These are phyloP conservation scores for Dipodomys stephensi DNA, from an alignment of 2,113 vertebrate genomes.

Conservation along the genomic window DNA sequence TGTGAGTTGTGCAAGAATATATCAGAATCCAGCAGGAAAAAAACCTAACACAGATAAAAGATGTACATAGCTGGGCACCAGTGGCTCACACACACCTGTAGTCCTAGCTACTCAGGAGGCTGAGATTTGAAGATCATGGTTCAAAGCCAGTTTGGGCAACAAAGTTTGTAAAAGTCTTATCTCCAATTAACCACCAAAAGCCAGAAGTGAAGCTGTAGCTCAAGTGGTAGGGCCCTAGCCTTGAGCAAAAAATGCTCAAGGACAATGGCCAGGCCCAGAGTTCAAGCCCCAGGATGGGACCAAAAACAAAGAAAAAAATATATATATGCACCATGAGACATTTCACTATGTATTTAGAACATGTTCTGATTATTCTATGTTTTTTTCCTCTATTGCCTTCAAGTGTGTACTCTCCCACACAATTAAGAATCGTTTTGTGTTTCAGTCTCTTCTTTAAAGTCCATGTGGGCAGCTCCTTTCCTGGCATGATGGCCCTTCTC, in stretches of 20 bases:
- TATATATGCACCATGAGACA: neutral
- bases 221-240: no score
- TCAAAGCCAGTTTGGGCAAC: no score
- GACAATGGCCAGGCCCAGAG: no score
- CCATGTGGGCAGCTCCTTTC: neutral
- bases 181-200: no score
- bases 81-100: no score
- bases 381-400: constrained; percentile 46
- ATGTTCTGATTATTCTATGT: constrained; percentile 60
- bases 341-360: constrained; percentile 54
- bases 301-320: no score
- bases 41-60: neutral
- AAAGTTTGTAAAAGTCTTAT: no score
- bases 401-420: constrained; percentile 54
- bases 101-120: no score
- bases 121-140: no score
- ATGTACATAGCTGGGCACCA: neutral
- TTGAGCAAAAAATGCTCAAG: no score
- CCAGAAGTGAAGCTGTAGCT: no score
- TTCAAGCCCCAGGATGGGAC: no score
- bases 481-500: neutral
- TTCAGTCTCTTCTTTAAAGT: constrained; percentile 57
- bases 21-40: constrained; percentile 23
- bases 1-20: constrained; percentile 33
- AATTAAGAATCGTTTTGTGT: constrained; percentile 62